A percentile compares a stretch with the other conserved stretches of the same genome.
These are phyloP conservation scores for Falco naumanni DNA, from an alignment of 2,797 vertebrate species.

Conservation along the genomic window DNA sequence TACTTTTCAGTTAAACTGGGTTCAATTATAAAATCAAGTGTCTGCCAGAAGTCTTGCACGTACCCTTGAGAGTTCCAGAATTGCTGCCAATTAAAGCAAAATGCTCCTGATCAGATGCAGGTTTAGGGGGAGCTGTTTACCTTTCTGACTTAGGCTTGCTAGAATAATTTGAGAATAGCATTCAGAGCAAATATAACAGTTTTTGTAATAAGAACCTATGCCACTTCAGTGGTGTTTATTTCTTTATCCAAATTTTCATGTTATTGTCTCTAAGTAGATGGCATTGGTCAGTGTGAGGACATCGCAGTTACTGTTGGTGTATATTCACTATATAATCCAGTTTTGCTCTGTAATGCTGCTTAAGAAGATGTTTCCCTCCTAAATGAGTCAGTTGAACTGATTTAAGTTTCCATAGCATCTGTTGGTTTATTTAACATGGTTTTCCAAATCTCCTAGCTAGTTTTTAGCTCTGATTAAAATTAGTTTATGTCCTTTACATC, in stretches of 20 bases:
- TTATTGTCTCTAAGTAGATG: not conserved
- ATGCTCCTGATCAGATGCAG: not conserved
- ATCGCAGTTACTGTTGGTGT: not conserved
- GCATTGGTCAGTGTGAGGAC: not conserved
- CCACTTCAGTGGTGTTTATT: not conserved
- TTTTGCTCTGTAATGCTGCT: not conserved
- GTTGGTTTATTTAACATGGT: not conserved
- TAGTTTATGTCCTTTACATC: not conserved
- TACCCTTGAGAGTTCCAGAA: conserved; percentile 11
- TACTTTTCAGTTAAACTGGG: conserved; percentile 54
- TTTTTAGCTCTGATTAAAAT: not conserved
- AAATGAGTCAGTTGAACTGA: not conserved
- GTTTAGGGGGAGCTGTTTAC: not conserved
- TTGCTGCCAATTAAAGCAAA: conserved; percentile 24
- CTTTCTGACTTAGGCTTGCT: not conserved
- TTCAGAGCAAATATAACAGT: not conserved
- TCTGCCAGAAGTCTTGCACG: conserved; percentile 26
- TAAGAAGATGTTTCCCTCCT: not conserved
- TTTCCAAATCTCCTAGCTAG: not conserved
- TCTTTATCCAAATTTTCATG: not conserved
- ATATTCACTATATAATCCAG: not conserved
- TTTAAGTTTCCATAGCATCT: not conserved
- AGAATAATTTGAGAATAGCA: not conserved
- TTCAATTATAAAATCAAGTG: conserved; percentile 60
- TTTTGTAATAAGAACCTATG: not conserved